These are phyloP conservation scores for Ferrisia virgata DNA, from an alignment of 2,888 invertebrate species.

Conservation along the genomic window DNA sequence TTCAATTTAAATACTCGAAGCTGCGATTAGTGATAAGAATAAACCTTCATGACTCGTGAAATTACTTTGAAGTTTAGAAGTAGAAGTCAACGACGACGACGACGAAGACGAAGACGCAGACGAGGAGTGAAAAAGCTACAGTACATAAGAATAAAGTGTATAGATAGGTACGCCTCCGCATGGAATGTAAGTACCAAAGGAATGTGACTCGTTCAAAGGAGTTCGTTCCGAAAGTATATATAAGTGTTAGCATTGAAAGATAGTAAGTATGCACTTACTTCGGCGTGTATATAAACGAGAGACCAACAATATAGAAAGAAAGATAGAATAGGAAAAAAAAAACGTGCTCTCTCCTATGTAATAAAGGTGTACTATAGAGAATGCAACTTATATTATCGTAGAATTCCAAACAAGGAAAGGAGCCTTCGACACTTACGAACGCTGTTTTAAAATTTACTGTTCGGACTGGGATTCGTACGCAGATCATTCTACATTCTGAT, in stretches of 20 bases:
- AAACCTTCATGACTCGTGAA: slow-evolving; percentile 5
- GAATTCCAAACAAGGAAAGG: neutral
- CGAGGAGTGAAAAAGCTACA: neutral
- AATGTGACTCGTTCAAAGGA: slow-evolving; percentile 14
- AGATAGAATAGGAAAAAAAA: neutral
- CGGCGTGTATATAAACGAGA: neutral
- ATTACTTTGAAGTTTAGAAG: neutral
- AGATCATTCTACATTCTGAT: too few relatives aligned
- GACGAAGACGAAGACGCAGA: too few relatives aligned
- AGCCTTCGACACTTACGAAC: slow-evolving; percentile 11
- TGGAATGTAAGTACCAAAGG: slow-evolving; percentile 26
- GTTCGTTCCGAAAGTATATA: slow-evolving; percentile 22
- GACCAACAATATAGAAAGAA: neutral
- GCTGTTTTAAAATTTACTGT: neutral
- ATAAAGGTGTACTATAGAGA: neutral
- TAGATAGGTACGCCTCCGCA: slow-evolving; percentile 6
- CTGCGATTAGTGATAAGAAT: neutral
- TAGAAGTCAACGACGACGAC: too few relatives aligned
- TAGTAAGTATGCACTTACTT: neutral
- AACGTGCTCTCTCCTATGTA: neutral
- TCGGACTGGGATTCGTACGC: too few relatives aligned
- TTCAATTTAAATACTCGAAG: neutral
- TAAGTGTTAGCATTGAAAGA: neutral
- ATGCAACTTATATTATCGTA: neutral
- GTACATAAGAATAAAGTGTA: neutral